A percentile compares a stretch with the other conserved stretches of the same genome.
phyloP scores from a whole-genome alignment of 2,113 vertebrate species.

The Oryzias woworae region DNA sequence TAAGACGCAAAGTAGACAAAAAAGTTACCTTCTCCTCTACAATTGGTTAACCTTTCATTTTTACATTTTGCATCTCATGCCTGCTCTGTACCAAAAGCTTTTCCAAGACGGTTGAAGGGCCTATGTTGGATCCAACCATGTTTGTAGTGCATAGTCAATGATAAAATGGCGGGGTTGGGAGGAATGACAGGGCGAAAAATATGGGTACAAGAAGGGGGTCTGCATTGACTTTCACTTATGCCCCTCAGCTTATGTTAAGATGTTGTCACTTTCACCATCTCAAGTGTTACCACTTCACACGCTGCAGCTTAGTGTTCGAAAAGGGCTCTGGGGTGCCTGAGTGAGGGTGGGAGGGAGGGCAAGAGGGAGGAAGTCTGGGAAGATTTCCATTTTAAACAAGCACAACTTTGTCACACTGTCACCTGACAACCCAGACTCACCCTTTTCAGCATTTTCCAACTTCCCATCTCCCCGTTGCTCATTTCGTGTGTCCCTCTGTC shows the following conservation, averaged over 20 bases:
- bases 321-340: slow-evolving; percentile 34
- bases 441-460: slow-evolving; percentile 53
- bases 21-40: slow-evolving; percentile 13
- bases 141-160: slow-evolving; percentile 18
- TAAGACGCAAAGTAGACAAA: slow-evolving; percentile 44
- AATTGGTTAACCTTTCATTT: slow-evolving; percentile 22
- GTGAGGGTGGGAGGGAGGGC: slow-evolving; percentile 36
- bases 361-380: slow-evolving; percentile 67
- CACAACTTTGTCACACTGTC: slow-evolving; percentile 68
- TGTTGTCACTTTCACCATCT: slow-evolving; percentile 83
- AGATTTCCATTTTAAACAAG: slow-evolving; percentile 75
- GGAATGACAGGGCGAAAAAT: slow-evolving; percentile 45
- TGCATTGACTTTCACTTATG: slow-evolving; percentile 69
- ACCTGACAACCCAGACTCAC: slow-evolving; percentile 57
- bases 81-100: slow-evolving; percentile 40
- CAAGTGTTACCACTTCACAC: slow-evolving; percentile 84
- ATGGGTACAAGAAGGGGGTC: slow-evolving; percentile 52
- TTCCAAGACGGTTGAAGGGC: slow-evolving; percentile 3
- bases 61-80: slow-evolving; percentile 1
- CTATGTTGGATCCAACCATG: not conserved
- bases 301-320: slow-evolving; percentile 73
- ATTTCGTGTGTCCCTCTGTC: slow-evolving; percentile 37
- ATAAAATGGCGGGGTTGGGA: slow-evolving; percentile 4
- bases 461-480: slow-evolving; percentile 58
- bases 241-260: slow-evolving; percentile 79